Conservation (phyloP, 2,888 invertebrate genomes). For the Axea sp. region DNA sequence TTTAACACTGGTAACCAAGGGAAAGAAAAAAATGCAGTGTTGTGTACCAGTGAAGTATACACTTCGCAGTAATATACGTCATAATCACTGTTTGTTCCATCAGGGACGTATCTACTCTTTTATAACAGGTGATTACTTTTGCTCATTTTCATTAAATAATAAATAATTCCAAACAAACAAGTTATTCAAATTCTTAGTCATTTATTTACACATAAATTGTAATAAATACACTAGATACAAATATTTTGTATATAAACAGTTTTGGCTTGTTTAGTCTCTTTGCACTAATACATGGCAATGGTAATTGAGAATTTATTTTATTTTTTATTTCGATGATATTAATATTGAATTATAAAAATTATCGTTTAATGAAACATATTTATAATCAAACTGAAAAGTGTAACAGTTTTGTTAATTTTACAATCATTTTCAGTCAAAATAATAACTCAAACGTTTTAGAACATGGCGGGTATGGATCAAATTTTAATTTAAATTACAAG, state of each 20-base stretch:
- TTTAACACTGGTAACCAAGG: too few relatives aligned
- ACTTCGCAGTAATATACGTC: constrained; percentile 9
- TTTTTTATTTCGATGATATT: background rate
- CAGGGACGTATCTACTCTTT: constrained; percentile 31
- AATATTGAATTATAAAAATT: background rate
- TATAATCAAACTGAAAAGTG: too few relatives aligned
- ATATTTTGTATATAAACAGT: constrained; percentile 40
- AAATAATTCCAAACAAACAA: background rate
- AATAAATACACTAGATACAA: constrained; percentile 49
- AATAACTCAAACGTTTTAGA: too few relatives aligned
- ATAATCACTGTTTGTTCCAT: constrained; percentile 3
- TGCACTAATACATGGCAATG: constrained; percentile 16
- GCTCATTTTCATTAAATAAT: background rate
- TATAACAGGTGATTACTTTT: background rate
- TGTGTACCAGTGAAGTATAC: constrained; percentile 7
- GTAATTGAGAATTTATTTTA: background rate
- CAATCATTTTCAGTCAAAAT: too few relatives aligned
- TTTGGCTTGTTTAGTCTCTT: constrained; percentile 19
- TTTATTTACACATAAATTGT: constrained; percentile 44
- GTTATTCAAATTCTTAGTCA: constrained; percentile 35
- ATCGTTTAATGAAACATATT: too few relatives aligned
- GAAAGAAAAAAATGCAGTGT: background rate
- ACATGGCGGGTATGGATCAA: too few relatives aligned
- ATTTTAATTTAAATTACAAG: background rate
- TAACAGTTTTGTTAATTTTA: too few relatives aligned